Percentiles rank a stretch among this genome's conserved stretches.
Evolutionary conservation across 2,113 vertebrate species (phyloP).

Genomic region (Hemiscyllium ocellatum): DNA sequence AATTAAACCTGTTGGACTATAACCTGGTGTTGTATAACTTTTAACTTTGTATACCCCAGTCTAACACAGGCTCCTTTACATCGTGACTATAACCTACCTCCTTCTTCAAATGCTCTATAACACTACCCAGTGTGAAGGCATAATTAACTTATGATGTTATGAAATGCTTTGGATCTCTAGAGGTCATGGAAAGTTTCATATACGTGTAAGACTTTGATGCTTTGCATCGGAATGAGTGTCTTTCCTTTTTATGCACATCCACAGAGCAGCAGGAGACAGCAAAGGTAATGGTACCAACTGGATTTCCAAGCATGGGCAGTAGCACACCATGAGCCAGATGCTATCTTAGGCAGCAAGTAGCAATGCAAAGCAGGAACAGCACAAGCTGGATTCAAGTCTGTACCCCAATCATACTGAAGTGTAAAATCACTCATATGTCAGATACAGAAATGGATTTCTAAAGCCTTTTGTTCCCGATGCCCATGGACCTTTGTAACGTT

Average conservation of each 20-base stretch:
- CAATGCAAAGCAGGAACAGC: not conserved
- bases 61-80: too few relatives aligned
- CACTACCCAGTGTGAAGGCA: too few relatives aligned
- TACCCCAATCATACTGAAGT: not conserved
- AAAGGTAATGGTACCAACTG: not conserved
- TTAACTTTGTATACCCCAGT: too few relatives aligned
- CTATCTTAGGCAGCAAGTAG: not conserved
- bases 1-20: too few relatives aligned
- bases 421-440: not conserved
- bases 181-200: too few relatives aligned
- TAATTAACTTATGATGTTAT: too few relatives aligned
- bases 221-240: not conserved
- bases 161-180: too few relatives aligned
- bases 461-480: not conserved
- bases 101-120: too few relatives aligned
- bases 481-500: not conserved
- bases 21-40: too few relatives aligned
- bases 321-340: too few relatives aligned
- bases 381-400: not conserved
- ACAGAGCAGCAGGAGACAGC: not conserved
- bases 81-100: too few relatives aligned
- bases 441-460: not conserved
- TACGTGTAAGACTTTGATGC: too few relatives aligned
- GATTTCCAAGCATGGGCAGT: not conserved
- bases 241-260: not conserved